Evolutionary conservation across 2,888 invertebrate genomes (phyloP).

Genomic region (Ornithoptera alexandrae): DNA sequence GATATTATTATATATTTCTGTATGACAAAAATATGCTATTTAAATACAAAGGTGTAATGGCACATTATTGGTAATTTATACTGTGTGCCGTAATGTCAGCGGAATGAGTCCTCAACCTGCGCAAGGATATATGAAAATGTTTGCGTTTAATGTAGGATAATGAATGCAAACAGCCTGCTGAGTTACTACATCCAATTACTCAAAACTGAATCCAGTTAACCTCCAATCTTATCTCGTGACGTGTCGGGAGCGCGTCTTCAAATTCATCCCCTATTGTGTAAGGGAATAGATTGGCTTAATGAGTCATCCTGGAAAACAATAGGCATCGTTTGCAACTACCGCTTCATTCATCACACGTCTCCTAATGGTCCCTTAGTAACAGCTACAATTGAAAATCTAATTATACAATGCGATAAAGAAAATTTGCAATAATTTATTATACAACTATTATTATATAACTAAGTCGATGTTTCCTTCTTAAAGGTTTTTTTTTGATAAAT

Average conservation of each 20-base stretch:
- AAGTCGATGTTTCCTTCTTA: no score
- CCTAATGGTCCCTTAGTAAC: constrained; percentile 6
- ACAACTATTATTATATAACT: no score
- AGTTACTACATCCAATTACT: not conserved
- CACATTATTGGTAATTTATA: no score
- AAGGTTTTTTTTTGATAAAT: no score
- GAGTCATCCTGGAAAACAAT: constrained; percentile 19
- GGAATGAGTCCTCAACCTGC: no score
- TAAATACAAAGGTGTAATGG: no score
- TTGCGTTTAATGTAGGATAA: not conserved
- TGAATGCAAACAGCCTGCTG: not conserved
- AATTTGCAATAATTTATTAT: no score
- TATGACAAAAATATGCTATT: no score
- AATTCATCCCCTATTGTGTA: constrained; percentile 20
- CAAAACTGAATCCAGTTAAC: not conserved
- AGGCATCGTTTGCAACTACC: constrained; percentile 15
- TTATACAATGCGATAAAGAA: not conserved
- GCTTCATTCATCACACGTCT: constrained; percentile 15
- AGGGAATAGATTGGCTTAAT: constrained; percentile 20
- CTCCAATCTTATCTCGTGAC: constrained; percentile 7
- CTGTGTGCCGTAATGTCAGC: no score
- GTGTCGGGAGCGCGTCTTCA: not conserved
- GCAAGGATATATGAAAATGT: no score
- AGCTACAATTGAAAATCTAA: constrained; percentile 6
- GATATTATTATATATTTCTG: no score